Conservation (phyloP, 1,140 invertebrate species). For the Drosophila sp. region DNA sequence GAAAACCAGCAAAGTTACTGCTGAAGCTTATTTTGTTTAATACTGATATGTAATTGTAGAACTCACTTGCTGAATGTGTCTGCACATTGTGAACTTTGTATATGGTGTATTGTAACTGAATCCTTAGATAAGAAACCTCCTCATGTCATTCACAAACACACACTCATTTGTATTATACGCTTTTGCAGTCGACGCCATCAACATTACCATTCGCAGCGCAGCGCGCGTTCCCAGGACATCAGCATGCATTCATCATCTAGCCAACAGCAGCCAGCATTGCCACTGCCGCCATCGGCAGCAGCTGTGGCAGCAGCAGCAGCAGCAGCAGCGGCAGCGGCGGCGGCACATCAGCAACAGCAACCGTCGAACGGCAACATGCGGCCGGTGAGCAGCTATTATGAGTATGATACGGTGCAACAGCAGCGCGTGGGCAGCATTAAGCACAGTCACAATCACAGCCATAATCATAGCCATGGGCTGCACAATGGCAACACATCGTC, state of each 20-base stretch:
- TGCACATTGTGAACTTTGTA: too few species aligned
- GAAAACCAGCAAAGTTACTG: too few species aligned
- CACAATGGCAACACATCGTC: slow-evolving; percentile 50
- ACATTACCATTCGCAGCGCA: slow-evolving; percentile 91
- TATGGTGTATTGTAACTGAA: too few species aligned
- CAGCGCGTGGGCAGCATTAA: slow-evolving; percentile 84
- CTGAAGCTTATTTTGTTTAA: too few species aligned
- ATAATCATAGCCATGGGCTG: slow-evolving; percentile 17
- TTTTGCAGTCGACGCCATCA: slow-evolving; percentile 88
- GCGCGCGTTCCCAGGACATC: slow-evolving; percentile 87
- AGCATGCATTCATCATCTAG: slow-evolving; percentile 64
- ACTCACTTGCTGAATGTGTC: not conserved
- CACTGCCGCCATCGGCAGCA: slow-evolving; percentile 13
- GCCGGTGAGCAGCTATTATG: slow-evolving; percentile 92
- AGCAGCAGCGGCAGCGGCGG: slow-evolving; percentile 24
- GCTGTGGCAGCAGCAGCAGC: slow-evolving; percentile 25
- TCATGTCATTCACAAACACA: not conserved
- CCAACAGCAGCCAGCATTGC: slow-evolving; percentile 28
- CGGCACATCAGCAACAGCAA: slow-evolving; percentile 18
- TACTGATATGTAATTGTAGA: not conserved
- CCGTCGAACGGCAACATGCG: slow-evolving; percentile 78
- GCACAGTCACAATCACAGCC: slow-evolving; percentile 55
- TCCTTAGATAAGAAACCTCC: too few species aligned
- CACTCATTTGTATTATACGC: slow-evolving; percentile 16
- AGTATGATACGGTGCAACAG: slow-evolving; percentile 91